Evolutionary conservation across 1,140 invertebrate genomes (phyloP).

Genomic region (Cepaea nemoralis): DNA sequence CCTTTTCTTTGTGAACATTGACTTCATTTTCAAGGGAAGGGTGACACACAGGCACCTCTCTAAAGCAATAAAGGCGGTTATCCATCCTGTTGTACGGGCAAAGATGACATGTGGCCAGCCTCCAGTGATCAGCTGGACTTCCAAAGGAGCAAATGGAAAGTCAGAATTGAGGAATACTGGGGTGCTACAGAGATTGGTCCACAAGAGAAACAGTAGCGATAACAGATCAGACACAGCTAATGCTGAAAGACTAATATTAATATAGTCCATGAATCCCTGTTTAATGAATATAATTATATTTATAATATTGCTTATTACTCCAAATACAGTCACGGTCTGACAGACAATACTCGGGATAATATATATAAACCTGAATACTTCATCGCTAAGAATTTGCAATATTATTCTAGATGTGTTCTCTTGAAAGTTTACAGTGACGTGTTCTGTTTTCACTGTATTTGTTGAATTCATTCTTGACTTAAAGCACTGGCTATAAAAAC

Average conservation of each 20-base stretch:
- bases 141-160: not conserved
- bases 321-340: not conserved
- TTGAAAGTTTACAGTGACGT: too few relatives aligned
- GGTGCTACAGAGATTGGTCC: not conserved
- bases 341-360: not conserved
- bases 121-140: not conserved
- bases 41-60: slow-evolving; percentile 2
- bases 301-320: not conserved
- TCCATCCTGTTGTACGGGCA: not conserved
- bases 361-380: too few relatives aligned
- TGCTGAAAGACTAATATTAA: not conserved
- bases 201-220: not conserved
- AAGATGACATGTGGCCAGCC: slow-evolving; percentile 1
- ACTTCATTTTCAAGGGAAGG: not conserved
- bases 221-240: not conserved
- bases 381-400: too few relatives aligned
- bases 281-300: not conserved
- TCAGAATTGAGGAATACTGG: not conserved
- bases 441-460: too few relatives aligned
- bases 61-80: not conserved
- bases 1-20: not conserved
- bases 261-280: not conserved
- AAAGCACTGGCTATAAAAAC: too few relatives aligned
- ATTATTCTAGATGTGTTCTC: too few relatives aligned
- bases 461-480: too few relatives aligned